A percentile compares a stretch with the other conserved stretches of the same genome.
Conservation (phyloP, 2,113 vertebrate genomes). For the Gopherus evgoodei region DNA sequence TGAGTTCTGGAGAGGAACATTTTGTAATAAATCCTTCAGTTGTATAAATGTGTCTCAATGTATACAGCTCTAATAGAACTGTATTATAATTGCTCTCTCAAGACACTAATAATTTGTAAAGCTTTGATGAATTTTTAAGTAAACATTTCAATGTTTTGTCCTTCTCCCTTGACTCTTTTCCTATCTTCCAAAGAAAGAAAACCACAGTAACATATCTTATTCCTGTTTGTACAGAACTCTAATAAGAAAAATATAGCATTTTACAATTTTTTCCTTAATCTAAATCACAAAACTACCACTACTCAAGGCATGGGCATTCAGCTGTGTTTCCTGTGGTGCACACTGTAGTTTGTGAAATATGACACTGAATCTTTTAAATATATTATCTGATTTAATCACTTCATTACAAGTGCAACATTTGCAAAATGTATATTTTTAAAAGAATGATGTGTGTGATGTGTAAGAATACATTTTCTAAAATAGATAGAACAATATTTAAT, state of each 20-base stretch:
- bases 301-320: neutral
- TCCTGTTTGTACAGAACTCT: neutral
- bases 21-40: neutral
- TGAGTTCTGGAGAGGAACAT: neutral
- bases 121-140: neutral
- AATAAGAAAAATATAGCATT: neutral
- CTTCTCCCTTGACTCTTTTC: neutral
- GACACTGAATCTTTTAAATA: neutral
- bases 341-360: neutral
- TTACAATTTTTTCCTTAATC: neutral
- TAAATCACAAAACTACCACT: neutral
- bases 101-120: neutral
- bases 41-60: neutral
- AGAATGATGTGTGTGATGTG: neutral
- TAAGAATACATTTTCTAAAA: neutral
- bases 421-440: neutral
- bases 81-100: neutral
- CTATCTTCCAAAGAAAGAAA: neutral
- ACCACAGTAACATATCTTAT: neutral
- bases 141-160: neutral
- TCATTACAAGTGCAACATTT: neutral
- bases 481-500: neutral
- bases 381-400: neutral
- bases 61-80: neutral
- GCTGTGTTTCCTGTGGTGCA: neutral